Evolutionary conservation across 1,140 invertebrate species (phyloP), one percentile per base, ranked within the genome.

Genomic region (Carcinoscorpius rotundicauda): DNA sequence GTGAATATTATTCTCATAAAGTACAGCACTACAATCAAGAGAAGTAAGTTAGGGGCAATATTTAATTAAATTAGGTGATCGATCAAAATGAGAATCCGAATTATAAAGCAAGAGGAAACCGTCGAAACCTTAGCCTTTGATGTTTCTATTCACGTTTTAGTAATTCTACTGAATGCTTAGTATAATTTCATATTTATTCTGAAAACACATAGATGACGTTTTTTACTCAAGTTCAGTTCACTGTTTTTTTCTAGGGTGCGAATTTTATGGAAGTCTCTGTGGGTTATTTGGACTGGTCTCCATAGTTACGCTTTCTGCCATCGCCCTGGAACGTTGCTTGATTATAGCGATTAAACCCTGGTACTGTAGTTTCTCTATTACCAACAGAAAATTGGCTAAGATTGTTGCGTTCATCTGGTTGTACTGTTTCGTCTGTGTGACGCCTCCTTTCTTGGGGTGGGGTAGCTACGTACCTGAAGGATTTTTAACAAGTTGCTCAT

Each of bases 401-500:
- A 81, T 84, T 66, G 81, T 87, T 5, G 66, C 84, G 3, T 49
- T 83, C 11, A 80, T 84, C 55, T 91, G 88, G 88, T 66, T 84
- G 11, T 89, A 89, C 75, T 84, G 86, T 2, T 73, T 78, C 3
- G 67, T 81, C 9, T 87, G 88, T 71, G 78, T 86, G 2, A 71
- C 80, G 1, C 81, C 87, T 59, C 88, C 88, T 0, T 79, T 87
- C 48, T 85, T 85, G 6, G 80, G 87, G 9, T 82, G 80, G 76
- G 84, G 85, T 4, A 78, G 79, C 5, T 90, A 89, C 76, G 85
- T 87, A 8, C 86, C 87, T 3, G 88, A 90, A 76, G 87, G 86
- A 5, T 88, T 84, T 67, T 77, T 89, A 60, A 89, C 87, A 6
- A 87, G 85, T 67, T 91, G 88, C 76, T 88, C 87, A 66, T 91